Percentiles rank a stretch among this genome's conserved stretches.
Evolutionary conservation across 2,888 invertebrate genomes (phyloP).

Genomic region (Smittia sp.): DNA sequence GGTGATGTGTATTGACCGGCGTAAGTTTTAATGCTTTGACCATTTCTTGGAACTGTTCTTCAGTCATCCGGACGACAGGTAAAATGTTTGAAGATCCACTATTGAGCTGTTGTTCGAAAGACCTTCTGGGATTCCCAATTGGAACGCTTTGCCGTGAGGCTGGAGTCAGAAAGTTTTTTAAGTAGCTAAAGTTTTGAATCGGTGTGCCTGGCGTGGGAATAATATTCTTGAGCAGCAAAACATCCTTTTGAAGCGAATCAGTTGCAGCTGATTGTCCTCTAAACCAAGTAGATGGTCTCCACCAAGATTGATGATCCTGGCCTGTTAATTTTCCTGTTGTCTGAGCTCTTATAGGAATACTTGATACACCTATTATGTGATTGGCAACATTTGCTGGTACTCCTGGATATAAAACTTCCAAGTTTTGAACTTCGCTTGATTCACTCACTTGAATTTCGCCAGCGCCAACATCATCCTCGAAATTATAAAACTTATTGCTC

Average conservation of each 20-base stretch:
- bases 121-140: not conserved
- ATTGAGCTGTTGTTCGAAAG: not conserved
- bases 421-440: too few relatives aligned
- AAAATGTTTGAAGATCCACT: constrained; percentile 2
- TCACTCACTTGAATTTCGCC: constrained; percentile 31
- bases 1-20: not conserved
- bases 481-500: constrained; percentile 4
- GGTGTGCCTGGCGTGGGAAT: not conserved
- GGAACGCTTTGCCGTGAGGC: not conserved
- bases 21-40: not conserved
- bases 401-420: too few relatives aligned
- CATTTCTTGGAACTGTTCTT: constrained; percentile 11
- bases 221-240: not conserved
- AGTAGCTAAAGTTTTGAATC: not conserved
- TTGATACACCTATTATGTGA: too few relatives aligned
- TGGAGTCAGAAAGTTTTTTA: not conserved
- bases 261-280: not conserved
- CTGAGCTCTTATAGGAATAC: not conserved
- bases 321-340: constrained; percentile 4
- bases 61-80: not conserved
- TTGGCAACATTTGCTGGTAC: too few relatives aligned
- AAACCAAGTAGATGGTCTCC: not conserved
- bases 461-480: constrained; percentile 11
- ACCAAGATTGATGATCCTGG: not conserved
- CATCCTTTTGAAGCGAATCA: constrained; percentile 5